phyloP scores from a whole-genome alignment of 2,888 invertebrate species.

The Chaitophorus viminalis region DNA sequence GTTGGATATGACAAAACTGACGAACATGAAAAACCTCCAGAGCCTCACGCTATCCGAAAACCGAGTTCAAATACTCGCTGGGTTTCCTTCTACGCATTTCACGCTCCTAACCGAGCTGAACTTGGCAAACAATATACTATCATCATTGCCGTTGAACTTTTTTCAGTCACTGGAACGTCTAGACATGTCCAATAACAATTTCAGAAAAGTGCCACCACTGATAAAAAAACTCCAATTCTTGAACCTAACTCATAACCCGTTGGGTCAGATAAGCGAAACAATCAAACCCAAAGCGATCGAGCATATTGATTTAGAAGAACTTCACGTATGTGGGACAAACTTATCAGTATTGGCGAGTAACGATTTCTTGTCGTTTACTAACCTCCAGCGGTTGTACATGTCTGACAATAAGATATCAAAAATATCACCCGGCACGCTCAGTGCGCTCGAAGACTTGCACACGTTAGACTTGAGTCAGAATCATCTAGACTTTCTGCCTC shows the following conservation, averaged over 20 bases:
- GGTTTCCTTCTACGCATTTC: slow-evolving; percentile 79
- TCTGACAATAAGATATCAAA: slow-evolving; percentile 79
- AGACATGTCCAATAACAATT: slow-evolving; percentile 81
- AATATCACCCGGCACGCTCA: slow-evolving; percentile 86
- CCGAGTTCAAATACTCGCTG: slow-evolving; percentile 78
- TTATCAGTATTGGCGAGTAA: slow-evolving; percentile 83
- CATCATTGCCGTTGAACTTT: slow-evolving; percentile 83
- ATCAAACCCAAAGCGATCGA: slow-evolving; percentile 36
- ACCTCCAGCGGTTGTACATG: slow-evolving; percentile 79
- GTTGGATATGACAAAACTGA: slow-evolving; percentile 81
- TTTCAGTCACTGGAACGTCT: slow-evolving; percentile 79
- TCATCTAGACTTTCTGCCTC: slow-evolving; percentile 83
- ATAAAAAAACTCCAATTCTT: slow-evolving; percentile 80
- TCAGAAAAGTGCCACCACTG: slow-evolving; percentile 81
- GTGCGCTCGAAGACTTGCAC: slow-evolving; percentile 78
- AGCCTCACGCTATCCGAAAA: slow-evolving; percentile 81
- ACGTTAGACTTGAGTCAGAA: slow-evolving; percentile 85
- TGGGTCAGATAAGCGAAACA: slow-evolving; percentile 76
- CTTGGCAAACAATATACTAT: slow-evolving; percentile 79
- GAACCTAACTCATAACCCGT: slow-evolving; percentile 85
- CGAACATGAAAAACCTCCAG: slow-evolving; percentile 78
- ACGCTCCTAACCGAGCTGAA: slow-evolving; percentile 80
- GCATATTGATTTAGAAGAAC: slow-evolving; percentile 69
- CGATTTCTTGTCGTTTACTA: slow-evolving; percentile 86
- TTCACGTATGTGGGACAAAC: slow-evolving; percentile 83